phyloP scores from a whole-genome alignment of 2,888 invertebrate species.

The Geotrupes spiniger region DNA sequence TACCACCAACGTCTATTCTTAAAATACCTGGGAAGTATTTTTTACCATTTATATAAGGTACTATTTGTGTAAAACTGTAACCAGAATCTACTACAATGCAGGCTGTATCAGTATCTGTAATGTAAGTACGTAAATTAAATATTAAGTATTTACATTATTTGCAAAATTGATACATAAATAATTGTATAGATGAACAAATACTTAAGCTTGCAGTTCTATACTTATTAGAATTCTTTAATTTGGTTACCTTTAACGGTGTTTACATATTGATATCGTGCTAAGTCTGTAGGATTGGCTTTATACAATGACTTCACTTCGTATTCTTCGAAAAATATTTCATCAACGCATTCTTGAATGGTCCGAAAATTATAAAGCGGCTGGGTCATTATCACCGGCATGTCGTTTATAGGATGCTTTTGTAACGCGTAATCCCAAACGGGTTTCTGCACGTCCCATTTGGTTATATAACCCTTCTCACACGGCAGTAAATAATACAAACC shows the following conservation, averaged over 20 bases:
- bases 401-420: constrained; percentile 75
- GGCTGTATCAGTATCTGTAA: constrained; percentile 30
- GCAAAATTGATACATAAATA: no score
- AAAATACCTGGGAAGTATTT: constrained; percentile 64
- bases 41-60: constrained; percentile 78
- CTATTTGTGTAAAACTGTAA: constrained; percentile 92
- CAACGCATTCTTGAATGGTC: constrained; percentile 88
- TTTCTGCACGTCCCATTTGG: constrained; percentile 96
- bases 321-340: constrained; percentile 97
- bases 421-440: constrained; percentile 95
- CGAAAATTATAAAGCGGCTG: constrained; percentile 94
- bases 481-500: constrained; percentile 92
- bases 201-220: no score
- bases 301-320: constrained; percentile 85
- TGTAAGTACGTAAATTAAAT: constrained; percentile 13
- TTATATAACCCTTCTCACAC: constrained; percentile 91
- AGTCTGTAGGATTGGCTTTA: constrained; percentile 75
- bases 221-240: not conserved
- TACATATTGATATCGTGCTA: constrained; percentile 47
- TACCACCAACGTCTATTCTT: constrained; percentile 94
- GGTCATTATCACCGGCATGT: constrained; percentile 81
- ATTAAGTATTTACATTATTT: no score
- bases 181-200: no score
- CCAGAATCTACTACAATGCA: constrained; percentile 86
- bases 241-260: constrained; percentile 20